Evolutionary conservation across 1,140 invertebrate genomes (phyloP).

Genomic region (Calosoma granatense): DNA sequence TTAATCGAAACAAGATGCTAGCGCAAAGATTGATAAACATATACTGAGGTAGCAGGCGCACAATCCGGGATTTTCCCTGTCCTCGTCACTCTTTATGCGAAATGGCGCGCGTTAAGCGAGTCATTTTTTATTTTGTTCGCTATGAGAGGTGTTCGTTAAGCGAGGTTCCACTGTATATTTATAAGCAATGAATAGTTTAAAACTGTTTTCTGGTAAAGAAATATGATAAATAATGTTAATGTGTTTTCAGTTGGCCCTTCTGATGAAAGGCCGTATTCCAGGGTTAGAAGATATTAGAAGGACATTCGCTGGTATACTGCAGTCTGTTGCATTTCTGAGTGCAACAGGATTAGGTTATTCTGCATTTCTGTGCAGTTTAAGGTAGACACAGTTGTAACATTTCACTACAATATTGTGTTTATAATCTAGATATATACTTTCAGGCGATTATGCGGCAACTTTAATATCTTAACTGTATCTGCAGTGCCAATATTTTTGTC

Average conservation of each 20-base stretch:
- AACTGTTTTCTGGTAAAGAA: conserved; percentile 61
- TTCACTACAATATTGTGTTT: neutral
- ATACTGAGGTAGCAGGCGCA: no score
- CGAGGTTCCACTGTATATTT: conserved; percentile 48
- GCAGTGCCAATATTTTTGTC: conserved; percentile 63
- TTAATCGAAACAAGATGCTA: no score
- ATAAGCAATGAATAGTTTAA: conserved; percentile 65
- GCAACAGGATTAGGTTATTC: conserved; percentile 64
- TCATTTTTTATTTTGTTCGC: no score
- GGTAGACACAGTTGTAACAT: conserved; percentile 39
- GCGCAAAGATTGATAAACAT: no score
- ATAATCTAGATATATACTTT: conserved; percentile 26
- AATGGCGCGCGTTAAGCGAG: no score
- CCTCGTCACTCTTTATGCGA: no score
- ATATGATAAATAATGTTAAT: neutral
- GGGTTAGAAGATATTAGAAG: conserved; percentile 49
- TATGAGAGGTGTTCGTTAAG: no score
- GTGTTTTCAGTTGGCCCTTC: conserved; percentile 49
- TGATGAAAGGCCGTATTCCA: conserved; percentile 56
- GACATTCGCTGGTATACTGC: conserved; percentile 55
- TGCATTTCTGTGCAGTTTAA: conserved; percentile 53
- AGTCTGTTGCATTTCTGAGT: conserved; percentile 65
- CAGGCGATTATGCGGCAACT: conserved; percentile 54
- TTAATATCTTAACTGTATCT: conserved; percentile 55
- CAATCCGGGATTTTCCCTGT: no score